Evolutionary conservation across 1,140 invertebrate genomes (phyloP), one percentile per base, ranked within the genome.

Genomic region (Caenorhabditis inopinata): DNA sequence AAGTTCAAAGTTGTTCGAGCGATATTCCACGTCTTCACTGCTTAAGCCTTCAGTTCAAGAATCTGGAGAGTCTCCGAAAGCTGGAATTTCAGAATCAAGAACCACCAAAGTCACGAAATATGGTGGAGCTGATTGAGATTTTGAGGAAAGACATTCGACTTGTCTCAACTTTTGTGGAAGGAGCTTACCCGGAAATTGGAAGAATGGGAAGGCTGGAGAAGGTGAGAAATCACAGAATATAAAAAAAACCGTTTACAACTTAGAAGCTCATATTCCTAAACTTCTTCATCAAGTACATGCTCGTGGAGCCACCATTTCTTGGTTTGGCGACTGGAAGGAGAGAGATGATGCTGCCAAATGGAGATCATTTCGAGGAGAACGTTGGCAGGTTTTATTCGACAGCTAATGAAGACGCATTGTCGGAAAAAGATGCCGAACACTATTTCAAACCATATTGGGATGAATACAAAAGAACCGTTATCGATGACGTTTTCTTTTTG

Each of bases 221-320:
- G 58, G 58, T 68, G 25, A 7, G 49, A 23, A 0, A 58, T 9
- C 1, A 42, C 18, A 18, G 11, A 1, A 9, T 5, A 42, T 16
- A 9, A 12, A 21, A 4, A 9, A 38, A 68, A 42, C 32, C 11
- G n/a, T 21, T 21, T 9, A 21, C 5, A 1, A 1, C 3, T 68
- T 18, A 68, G 58, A 68, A 68, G n/a, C n/a, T 38, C 6, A 5
- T 68, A 21, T 68, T 68, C 32, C n/a, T 68, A 5, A 68, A 68
- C 21, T 68, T 68, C n/a, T 68, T 68, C 58, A 68, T 68, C 14
- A 68, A 68, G 38, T 68, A 68, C 25, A 68, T 68, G 58, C 12
- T 68, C 2, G 58, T 68, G 5, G 58, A 68, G 58, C 58, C 58
- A 9, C 58, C 58, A 38, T 68, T 68, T 42, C 58, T 68, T 42